phyloP scores from a whole-genome alignment of 2,888 invertebrate genomes.

The Patella pellucida region DNA sequence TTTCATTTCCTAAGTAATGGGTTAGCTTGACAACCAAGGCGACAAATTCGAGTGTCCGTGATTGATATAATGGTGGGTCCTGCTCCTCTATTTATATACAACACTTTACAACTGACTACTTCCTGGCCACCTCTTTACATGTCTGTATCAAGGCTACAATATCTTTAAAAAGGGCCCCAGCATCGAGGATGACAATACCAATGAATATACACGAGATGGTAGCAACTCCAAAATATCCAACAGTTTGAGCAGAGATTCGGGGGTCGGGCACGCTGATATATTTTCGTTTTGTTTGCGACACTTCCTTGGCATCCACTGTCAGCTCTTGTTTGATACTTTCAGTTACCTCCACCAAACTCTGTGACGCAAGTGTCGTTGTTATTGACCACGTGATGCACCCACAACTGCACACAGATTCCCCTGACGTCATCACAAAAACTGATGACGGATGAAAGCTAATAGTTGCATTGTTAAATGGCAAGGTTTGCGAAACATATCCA shows the following conservation, averaged over 20 bases:
- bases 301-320: conserved; percentile 26
- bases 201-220: conserved; percentile 22
- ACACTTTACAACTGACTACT: too few relatives aligned
- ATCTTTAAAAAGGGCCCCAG: conserved; percentile 23
- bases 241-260: conserved; percentile 32
- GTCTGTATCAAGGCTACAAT: conserved; percentile 4
- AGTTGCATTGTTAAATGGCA: too few relatives aligned
- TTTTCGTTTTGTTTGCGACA: conserved; percentile 28
- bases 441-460: not conserved
- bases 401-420: conserved; percentile 26
- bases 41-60: too few relatives aligned
- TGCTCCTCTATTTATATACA: too few relatives aligned
- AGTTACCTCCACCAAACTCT: conserved; percentile 17
- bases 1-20: too few relatives aligned
- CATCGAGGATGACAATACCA: conserved; percentile 30
- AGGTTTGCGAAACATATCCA: too few relatives aligned
- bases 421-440: not conserved
- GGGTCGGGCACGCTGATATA: conserved; percentile 29
- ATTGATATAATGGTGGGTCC: too few relatives aligned
- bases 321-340: conserved; percentile 29
- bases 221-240: conserved; percentile 34
- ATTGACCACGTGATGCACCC: conserved; percentile 18
- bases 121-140: not conserved
- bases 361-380: conserved; percentile 19
- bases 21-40: too few relatives aligned